These are phyloP conservation scores for Lasiurus cinereus DNA, from an alignment of 2,113 vertebrate species.

Conservation along the genomic window DNA sequence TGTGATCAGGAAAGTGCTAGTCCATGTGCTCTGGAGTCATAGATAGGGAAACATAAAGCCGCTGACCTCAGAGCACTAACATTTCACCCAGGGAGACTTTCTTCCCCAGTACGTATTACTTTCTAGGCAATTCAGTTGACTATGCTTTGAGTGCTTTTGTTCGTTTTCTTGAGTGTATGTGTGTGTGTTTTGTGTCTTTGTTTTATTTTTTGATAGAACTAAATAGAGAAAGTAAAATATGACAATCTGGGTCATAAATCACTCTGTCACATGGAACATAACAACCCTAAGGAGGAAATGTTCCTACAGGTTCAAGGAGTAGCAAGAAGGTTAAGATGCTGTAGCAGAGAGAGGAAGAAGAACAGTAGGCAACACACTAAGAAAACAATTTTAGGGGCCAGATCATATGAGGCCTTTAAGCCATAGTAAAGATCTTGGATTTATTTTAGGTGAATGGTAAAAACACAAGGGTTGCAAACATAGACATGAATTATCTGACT, in stretches of 20 bases:
- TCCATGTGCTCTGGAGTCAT: neutral
- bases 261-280: neutral
- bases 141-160: neutral
- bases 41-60: neutral
- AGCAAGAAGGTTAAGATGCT: neutral
- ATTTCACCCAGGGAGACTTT: neutral
- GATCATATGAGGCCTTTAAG: neutral
- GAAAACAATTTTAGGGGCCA: neutral
- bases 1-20: neutral
- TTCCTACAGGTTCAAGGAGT: neutral
- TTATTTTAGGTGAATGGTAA: neutral
- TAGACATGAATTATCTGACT: neutral
- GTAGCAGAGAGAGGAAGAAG: neutral
- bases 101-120: neutral
- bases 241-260: slow-evolving; percentile 37
- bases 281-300: neutral
- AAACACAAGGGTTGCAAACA: neutral
- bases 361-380: neutral
- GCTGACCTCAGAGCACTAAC: neutral
- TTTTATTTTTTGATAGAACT: slow-evolving; percentile 14
- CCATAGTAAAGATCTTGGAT: neutral
- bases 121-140: neutral
- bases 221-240: slow-evolving; percentile 5
- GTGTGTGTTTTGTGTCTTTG: neutral
- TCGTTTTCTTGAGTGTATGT: neutral